Conservation (phyloP, 2,888 invertebrate genomes). For the Norana najaformis region DNA sequence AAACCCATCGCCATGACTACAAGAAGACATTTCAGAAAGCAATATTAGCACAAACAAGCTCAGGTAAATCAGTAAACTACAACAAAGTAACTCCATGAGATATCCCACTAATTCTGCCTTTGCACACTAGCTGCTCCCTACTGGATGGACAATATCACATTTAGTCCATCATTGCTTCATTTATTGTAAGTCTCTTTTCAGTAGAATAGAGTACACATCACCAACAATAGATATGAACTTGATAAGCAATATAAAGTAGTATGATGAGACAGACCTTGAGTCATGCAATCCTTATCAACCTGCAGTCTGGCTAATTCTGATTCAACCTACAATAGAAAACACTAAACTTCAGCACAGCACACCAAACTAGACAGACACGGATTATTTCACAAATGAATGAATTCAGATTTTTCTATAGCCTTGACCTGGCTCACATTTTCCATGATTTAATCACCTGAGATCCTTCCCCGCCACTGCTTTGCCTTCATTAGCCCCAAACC, state of each 20-base stretch:
- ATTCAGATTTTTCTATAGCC: not conserved
- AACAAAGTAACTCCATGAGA: not conserved
- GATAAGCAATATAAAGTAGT: not conserved
- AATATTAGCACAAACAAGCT: not conserved
- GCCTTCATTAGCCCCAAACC: not conserved
- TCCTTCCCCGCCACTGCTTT: not conserved
- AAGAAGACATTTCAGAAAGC: constrained; percentile 24
- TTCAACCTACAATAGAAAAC: constrained; percentile 65
- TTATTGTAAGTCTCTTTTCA: not conserved
- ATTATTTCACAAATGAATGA: not conserved
- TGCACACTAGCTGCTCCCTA: not conserved
- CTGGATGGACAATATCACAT: not conserved
- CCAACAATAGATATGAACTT: not conserved
- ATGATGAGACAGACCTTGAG: constrained; percentile 49
- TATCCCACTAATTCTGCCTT: not conserved
- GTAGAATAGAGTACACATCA: not conserved
- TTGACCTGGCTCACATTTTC: not conserved
- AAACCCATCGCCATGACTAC: constrained; percentile 72
- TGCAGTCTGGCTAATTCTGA: constrained; percentile 70
- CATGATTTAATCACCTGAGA: not conserved
- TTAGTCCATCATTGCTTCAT: not conserved
- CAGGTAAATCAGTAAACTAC: not conserved
- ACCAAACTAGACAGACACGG: not conserved
- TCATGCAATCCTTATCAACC: constrained; percentile 68
- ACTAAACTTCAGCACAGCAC: not conserved